Base-by-base conservation (phyloP, 1,140 invertebrate genomes). In the Forficula auricularia region DNA sequence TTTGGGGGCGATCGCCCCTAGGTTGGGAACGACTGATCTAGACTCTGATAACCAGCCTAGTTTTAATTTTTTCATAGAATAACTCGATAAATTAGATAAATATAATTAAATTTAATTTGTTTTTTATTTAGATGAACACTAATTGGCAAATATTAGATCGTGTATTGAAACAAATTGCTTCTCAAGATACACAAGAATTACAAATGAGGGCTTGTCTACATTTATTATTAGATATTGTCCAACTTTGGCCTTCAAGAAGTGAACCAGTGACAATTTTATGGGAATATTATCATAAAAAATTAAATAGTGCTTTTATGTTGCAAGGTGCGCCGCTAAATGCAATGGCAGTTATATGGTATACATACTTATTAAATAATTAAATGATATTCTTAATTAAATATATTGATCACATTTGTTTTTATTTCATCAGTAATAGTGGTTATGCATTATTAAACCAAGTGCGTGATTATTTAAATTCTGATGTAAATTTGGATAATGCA, bases 281-380 rank as follows among this genome's bases (percentile, higher is more conserved):
- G 57, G 64, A 67, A 20, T 66, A 61, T 49, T 67, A 64, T 49
- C 60, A 64, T 37, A 58, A 62, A 42, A 54, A 58, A 54, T 53
- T 67, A 9, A 58, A 66, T 42, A 51, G 57, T 45, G 56, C 57
- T 9, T 67, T 66, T 45, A 44, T 66, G n/a, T 31, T 62, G 12
- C 56, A 62, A 40, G 53, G 52, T 4, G 53, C 54, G 36, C 58
- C 60, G 2, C 57, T 61, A 16, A 64, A 61, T 58, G 52, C 49
- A 8, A 44, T 58, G 3, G 58, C 60, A 0, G 44, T 58, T 41
- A 62, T 66, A 47, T 63, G 61, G 62, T 66, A 58, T 45, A 40
- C 18, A 39, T 27, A 10, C 10, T 27, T 27, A 6, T 27, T 27
- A 27, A 27, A 27, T 43, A 6, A 14, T 10, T 50, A 46, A 6